These are phyloP conservation scores for Botia almorhae DNA, from an alignment of 2,797 vertebrate genomes.

Conservation along the genomic window DNA sequence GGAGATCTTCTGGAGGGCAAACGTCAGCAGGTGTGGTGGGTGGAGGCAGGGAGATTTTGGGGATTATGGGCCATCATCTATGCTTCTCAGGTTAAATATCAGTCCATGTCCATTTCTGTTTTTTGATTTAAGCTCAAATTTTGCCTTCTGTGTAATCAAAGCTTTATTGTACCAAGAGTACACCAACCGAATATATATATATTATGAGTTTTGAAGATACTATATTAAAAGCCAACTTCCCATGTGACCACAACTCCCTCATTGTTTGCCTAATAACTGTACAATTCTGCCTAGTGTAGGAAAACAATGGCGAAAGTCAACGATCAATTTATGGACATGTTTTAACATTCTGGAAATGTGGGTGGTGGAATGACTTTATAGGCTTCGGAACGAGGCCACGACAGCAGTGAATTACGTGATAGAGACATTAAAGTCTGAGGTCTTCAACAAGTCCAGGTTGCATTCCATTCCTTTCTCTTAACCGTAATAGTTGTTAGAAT, in stretches of 20 bases:
- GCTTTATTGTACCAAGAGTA: conserved; percentile 57
- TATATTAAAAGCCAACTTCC: conserved; percentile 48
- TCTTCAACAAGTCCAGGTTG: conserved; percentile 69
- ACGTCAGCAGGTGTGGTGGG: conserved; percentile 41
- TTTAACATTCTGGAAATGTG: conserved; percentile 9
- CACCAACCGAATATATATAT: conserved; percentile 40
- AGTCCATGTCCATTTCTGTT: conserved; percentile 57
- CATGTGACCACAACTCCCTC: conserved; percentile 64
- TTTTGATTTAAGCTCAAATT: conserved; percentile 68
- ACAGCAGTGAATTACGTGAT: conserved; percentile 54
- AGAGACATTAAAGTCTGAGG: conserved; percentile 59
- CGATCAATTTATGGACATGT: not conserved
- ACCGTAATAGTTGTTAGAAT: conserved; percentile 60
- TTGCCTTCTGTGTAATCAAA: conserved; percentile 66
- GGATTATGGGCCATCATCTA: conserved; percentile 68
- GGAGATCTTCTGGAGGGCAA: conserved; percentile 60
- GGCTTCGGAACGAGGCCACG: conserved; percentile 29
- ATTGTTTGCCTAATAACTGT: conserved; percentile 68
- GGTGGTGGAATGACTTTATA: conserved; percentile 1
- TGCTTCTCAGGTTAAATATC: conserved; percentile 82
- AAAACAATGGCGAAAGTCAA: conserved; percentile 38
- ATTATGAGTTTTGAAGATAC: conserved; percentile 42
- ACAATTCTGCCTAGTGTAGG: conserved; percentile 55
- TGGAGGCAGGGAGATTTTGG: conserved; percentile 59
- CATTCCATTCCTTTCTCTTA: conserved; percentile 78